These are phyloP conservation scores for Pocillopora verrucosa DNA, from an alignment of 64 coral and sea anemone species.

Conservation along the genomic window DNA sequence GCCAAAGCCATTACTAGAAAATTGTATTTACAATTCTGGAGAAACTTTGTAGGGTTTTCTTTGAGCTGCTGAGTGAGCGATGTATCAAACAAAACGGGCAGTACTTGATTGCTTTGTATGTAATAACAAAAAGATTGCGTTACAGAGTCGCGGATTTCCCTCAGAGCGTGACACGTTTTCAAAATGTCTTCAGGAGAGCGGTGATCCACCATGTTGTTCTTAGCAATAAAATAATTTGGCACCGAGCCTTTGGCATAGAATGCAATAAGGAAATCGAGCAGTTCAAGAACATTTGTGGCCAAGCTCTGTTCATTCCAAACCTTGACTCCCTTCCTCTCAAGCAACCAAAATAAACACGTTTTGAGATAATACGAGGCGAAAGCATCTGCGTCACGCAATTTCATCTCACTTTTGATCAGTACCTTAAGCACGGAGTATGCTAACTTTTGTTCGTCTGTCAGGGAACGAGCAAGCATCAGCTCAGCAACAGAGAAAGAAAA, in stretches of 20 bases:
- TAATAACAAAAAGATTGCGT: constrained; percentile 59
- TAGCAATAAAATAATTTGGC: constrained; percentile 68
- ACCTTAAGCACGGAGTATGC: constrained; percentile 69
- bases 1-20: constrained; percentile 75
- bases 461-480: constrained; percentile 41
- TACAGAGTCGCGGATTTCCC: constrained; percentile 41
- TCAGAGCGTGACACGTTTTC: constrained; percentile 41
- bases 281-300: constrained; percentile 49
- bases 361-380: constrained; percentile 84
- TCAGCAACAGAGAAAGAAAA: constrained; percentile 77
- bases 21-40: constrained; percentile 80
- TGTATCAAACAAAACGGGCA: constrained; percentile 72
- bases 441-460: constrained; percentile 70
- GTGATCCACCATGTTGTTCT: constrained; percentile 86
- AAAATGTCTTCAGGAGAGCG: constrained; percentile 46
- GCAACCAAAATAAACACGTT: constrained; percentile 70
- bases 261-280: constrained; percentile 56
- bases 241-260: constrained; percentile 58
- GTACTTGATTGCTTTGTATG: constrained; percentile 62
- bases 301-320: constrained; percentile 27
- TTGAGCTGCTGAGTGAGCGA: constrained; percentile 33
- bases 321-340: constrained; percentile 50
- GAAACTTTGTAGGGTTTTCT: constrained; percentile 49
- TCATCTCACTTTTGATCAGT: constrained; percentile 78
- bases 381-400: constrained; percentile 34